These are phyloP conservation scores for Drosophila glabriapex DNA, from an alignment of 2,888 invertebrate species.

Conservation along the genomic window DNA sequence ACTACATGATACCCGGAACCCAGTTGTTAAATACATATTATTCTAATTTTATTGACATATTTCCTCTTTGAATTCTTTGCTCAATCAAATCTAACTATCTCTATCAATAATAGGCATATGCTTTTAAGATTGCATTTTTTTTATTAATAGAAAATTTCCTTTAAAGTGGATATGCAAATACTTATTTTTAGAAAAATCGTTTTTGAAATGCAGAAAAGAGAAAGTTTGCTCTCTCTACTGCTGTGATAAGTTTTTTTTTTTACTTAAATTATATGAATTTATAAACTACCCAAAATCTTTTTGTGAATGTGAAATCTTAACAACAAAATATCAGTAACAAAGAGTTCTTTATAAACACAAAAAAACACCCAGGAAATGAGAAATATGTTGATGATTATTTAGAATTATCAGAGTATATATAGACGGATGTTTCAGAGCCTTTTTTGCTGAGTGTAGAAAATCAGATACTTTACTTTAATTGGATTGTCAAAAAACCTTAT, in stretches of 20 bases:
- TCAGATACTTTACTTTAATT: too few relatives aligned
- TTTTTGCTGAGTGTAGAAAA: too few relatives aligned
- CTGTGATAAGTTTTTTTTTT: neutral
- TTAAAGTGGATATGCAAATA: neutral
- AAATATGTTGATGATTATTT: neutral
- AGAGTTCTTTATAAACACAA: neutral
- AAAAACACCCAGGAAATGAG: neutral
- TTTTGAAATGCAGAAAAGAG: neutral
- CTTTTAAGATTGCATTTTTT: neutral
- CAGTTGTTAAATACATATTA: neutral
- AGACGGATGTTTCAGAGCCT: neutral
- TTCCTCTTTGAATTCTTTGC: neutral
- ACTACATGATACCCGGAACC: neutral
- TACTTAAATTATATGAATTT: neutral
- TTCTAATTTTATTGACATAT: neutral
- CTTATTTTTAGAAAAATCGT: neutral
- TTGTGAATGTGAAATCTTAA: neutral
- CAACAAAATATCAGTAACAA: neutral
- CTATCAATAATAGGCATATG: neutral
- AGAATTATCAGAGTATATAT: too few relatives aligned
- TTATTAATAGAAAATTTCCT: neutral
- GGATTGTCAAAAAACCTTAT: neutral
- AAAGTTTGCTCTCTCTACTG: neutral
- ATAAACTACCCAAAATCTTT: neutral
- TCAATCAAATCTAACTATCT: neutral